A percentile compares a stretch with the other conserved stretches of the same genome.
Conservation (phyloP, 2,113 vertebrate genomes). For the Hypomesus transpacificus region DNA sequence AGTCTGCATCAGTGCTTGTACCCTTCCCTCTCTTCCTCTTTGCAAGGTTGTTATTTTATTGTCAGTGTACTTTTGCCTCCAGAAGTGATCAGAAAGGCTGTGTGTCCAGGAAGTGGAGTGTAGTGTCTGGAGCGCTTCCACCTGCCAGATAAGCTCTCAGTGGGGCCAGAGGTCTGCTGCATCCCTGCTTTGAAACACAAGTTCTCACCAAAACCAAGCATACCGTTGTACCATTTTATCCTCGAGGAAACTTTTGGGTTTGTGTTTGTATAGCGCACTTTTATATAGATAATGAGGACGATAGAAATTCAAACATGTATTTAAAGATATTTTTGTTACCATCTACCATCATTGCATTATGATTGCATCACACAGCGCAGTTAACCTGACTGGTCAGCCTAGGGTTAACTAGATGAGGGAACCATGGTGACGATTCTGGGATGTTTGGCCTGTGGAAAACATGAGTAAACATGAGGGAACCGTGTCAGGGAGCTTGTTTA, state of each 20-base stretch:
- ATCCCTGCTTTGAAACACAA: slow-evolving; percentile 47
- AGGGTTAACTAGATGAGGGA: slow-evolving; percentile 46
- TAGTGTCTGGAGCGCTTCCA: too few relatives aligned
- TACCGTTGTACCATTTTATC: slow-evolving; percentile 38
- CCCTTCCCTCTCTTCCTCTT: slow-evolving; percentile 47
- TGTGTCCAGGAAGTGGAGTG: too few relatives aligned
- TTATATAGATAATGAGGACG: slow-evolving; percentile 61
- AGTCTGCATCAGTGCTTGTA: slow-evolving; percentile 49
- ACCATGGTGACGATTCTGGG: slow-evolving; percentile 38
- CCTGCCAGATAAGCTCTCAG: slow-evolving; percentile 17
- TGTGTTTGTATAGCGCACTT: slow-evolving; percentile 73
- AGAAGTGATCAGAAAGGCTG: slow-evolving; percentile 35
- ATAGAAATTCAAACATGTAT: slow-evolving; percentile 61
- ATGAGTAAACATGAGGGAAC: slow-evolving; percentile 44
- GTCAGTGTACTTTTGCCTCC: slow-evolving; percentile 36
- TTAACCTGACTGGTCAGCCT: slow-evolving; percentile 50
- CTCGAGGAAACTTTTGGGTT: slow-evolving; percentile 52
- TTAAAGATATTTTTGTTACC: slow-evolving; percentile 73
- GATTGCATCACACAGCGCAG: slow-evolving; percentile 52
- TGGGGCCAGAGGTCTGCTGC: slow-evolving; percentile 48
- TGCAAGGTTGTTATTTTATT: slow-evolving; percentile 46
- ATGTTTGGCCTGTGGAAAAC: slow-evolving; percentile 44
- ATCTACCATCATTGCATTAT: slow-evolving; percentile 68
- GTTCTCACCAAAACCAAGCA: slow-evolving; percentile 61
- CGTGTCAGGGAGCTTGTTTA: slow-evolving; percentile 50